Evolutionary conservation across 1,140 invertebrate species (phyloP).

Genomic region (Pachypeltis micranthus): DNA sequence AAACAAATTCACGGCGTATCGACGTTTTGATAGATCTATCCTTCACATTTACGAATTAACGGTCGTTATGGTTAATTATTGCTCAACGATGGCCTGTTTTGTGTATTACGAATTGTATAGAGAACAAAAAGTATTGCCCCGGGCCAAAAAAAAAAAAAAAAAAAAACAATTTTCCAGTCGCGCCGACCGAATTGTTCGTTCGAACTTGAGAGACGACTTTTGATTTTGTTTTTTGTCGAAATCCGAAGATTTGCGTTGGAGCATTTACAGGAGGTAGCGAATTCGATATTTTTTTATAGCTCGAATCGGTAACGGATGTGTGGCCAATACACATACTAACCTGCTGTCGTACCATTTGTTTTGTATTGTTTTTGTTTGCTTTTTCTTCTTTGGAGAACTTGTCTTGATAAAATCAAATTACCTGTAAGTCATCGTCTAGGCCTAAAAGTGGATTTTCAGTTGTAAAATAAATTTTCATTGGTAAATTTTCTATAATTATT

Average conservation of each 20-base stretch:
- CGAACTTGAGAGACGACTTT: too few relatives aligned
- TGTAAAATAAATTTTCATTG: conserved; percentile 26
- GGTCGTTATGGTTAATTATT: not conserved
- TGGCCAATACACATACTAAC: conserved; percentile 16
- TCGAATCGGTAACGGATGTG: not conserved
- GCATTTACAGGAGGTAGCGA: not conserved
- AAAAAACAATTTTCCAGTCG: too few relatives aligned
- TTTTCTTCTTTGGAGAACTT: not conserved
- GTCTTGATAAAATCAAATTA: conserved; percentile 11
- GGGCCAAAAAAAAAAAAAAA: too few relatives aligned
- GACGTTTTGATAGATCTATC: not conserved
- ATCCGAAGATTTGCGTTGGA: too few relatives aligned
- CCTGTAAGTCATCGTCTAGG: conserved; percentile 23
- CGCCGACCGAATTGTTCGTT: too few relatives aligned
- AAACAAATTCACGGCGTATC: not conserved
- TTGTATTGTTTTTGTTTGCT: conserved; percentile 17
- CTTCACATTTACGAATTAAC: not conserved
- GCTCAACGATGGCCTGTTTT: too few relatives aligned
- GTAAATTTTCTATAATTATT: not conserved
- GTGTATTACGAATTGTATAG: too few relatives aligned
- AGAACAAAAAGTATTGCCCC: too few relatives aligned
- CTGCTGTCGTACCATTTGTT: conserved; percentile 12
- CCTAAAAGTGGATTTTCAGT: conserved; percentile 22
- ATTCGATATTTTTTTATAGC: conserved; percentile 15
- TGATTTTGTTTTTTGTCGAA: too few relatives aligned